Conservation (phyloP, 2,888 invertebrate species). For the Neocrepidodera transversa region DNA sequence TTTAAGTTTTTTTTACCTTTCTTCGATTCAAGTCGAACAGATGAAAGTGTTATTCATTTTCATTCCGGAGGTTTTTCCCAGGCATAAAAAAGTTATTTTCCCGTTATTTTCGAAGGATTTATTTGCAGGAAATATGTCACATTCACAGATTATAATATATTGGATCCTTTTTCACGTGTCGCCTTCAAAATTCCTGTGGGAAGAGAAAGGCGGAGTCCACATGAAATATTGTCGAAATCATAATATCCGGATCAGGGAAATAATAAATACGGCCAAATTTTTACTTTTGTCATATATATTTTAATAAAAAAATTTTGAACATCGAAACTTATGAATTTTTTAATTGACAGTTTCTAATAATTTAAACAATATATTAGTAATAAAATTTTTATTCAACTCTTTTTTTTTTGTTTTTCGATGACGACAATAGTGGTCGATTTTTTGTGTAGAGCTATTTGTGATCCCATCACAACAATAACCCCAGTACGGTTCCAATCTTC, state of each 20-base stretch:
- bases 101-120: constrained; percentile 25
- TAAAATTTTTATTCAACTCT: no score
- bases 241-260: neutral
- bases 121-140: constrained; percentile 26
- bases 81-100: constrained; percentile 22
- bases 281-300: no score
- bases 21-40: neutral
- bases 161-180: constrained; percentile 26
- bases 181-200: constrained; percentile 26
- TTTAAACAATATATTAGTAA: no score
- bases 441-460: constrained; percentile 4
- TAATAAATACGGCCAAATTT: no score
- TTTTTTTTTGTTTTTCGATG: no score
- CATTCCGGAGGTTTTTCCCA: constrained; percentile 10
- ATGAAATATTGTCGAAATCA: constrained; percentile 13
- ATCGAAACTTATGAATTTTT: no score
- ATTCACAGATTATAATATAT: constrained; percentile 29
- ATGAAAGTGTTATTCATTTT: constrained; percentile 22
- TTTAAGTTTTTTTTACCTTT: neutral
- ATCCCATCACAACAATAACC: constrained; percentile 25
- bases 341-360: no score
- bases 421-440: no score
- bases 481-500: constrained; percentile 23
- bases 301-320: no score
- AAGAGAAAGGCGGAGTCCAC: constrained; percentile 2